Conservation (phyloP, 2,113 vertebrate species). For the Synchiropus splendidus region DNA sequence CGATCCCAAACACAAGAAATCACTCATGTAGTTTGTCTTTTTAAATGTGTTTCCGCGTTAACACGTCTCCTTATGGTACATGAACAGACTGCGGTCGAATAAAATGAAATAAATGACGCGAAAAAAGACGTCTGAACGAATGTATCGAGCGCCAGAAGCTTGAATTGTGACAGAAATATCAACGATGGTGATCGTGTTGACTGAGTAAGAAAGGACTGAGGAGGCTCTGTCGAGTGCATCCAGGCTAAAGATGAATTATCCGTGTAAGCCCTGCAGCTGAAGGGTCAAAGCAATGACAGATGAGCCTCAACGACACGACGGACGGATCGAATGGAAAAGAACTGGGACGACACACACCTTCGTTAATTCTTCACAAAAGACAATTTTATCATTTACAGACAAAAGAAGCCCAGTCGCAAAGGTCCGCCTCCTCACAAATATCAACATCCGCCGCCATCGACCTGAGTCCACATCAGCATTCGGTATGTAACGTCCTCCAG, state of each 20-base stretch:
- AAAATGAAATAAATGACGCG: no score
- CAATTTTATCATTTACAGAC: neutral
- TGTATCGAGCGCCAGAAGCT: no score
- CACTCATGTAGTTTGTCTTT: slow-evolving; percentile 3
- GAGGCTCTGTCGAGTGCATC: slow-evolving; percentile 20
- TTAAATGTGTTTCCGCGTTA: no score
- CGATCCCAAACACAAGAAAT: slow-evolving; percentile 10
- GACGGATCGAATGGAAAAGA: no score
- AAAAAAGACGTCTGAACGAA: no score
- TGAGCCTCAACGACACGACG: slow-evolving; percentile 41
- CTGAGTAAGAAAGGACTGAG: neutral
- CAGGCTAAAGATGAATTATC: slow-evolving; percentile 61
- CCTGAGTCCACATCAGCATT: slow-evolving; percentile 47
- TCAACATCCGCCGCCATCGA: slow-evolving; percentile 49
- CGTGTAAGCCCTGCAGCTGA: slow-evolving; percentile 48
- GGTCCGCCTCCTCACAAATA: slow-evolving; percentile 17
- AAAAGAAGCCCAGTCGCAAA: neutral
- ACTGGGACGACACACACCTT: no score
- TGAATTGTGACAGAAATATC: neutral
- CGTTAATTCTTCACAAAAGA: no score
- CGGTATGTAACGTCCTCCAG: slow-evolving; percentile 28
- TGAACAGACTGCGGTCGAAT: no score
- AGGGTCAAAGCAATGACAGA: slow-evolving; percentile 72
- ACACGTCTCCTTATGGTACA: no score
- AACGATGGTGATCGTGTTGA: neutral